phyloP scores from a whole-genome alignment of 2,797 vertebrate species.

The Pagetopsis macropterus region DNA sequence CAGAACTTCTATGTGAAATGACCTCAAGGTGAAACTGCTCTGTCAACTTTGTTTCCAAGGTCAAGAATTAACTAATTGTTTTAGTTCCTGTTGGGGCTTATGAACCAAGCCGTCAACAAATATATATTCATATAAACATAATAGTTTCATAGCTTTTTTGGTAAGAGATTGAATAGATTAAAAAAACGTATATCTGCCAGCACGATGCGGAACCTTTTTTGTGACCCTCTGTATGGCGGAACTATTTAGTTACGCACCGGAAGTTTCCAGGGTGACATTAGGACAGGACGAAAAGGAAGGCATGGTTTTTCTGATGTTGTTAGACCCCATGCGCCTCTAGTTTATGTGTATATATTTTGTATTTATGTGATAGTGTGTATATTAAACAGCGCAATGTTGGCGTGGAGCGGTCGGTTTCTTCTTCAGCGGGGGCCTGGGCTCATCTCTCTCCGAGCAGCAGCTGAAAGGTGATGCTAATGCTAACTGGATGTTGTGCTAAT shows the following conservation, averaged over 20 bases:
- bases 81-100: background rate
- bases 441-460: constrained; percentile 46
- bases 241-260: constrained; percentile 69
- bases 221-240: constrained; percentile 5
- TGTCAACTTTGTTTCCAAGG: background rate
- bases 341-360: background rate
- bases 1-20: background rate
- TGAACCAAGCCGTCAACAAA: background rate
- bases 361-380: constrained; percentile 7
- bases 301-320: constrained; percentile 38
- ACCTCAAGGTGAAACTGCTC: background rate
- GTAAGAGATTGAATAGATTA: background rate
- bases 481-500: constrained; percentile 42
- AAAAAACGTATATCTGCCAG: background rate
- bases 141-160: background rate
- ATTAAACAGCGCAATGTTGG: constrained; percentile 64
- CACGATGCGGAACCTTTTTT: constrained; percentile 59
- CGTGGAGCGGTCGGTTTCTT: constrained; percentile 72
- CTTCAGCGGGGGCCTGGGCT: constrained; percentile 62
- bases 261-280: constrained; percentile 79
- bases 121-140: background rate
- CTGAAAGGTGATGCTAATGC: constrained; percentile 72
- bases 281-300: constrained; percentile 46
- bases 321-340: background rate
- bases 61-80: background rate